Evolutionary conservation across 2,888 invertebrate genomes (phyloP).

Genomic region (Drosophila niveifrons): DNA sequence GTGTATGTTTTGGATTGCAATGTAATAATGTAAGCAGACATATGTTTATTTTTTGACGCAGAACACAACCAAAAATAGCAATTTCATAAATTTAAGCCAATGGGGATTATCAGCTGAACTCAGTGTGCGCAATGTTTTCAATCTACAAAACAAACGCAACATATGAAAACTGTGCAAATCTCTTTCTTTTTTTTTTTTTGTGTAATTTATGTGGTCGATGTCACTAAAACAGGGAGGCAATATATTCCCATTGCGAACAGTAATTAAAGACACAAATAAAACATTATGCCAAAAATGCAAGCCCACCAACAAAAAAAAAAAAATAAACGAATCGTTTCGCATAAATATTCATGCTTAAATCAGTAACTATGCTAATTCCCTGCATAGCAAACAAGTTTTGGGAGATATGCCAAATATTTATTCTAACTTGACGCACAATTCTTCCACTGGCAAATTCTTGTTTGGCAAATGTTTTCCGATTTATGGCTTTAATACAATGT

Average conservation of each 20-base stretch:
- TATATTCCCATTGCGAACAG: background rate
- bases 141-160: too few species aligned
- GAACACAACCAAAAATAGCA: background rate
- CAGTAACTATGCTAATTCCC: slow-evolving; percentile 24
- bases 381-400: slow-evolving; percentile 17
- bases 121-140: too few species aligned
- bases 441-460: background rate
- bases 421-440: slow-evolving; percentile 9
- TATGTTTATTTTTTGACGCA: background rate
- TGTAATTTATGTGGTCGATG: background rate
- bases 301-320: background rate
- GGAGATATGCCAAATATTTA: slow-evolving; percentile 7
- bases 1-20: background rate
- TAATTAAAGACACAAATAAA: background rate
- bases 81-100: background rate
- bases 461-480: slow-evolving; percentile 18
- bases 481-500: slow-evolving; percentile 16
- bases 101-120: too few species aligned
- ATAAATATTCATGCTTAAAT: slow-evolving; percentile 22
- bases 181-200: too few species aligned
- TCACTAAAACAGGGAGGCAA: background rate
- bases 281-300: background rate
- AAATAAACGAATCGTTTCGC: background rate
- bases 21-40: background rate
- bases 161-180: too few species aligned